A percentile compares a stretch with the other conserved stretches of the same genome.
phyloP scores from a whole-genome alignment of 2,797 vertebrate species.

The Scolopax bukidnonensis region DNA sequence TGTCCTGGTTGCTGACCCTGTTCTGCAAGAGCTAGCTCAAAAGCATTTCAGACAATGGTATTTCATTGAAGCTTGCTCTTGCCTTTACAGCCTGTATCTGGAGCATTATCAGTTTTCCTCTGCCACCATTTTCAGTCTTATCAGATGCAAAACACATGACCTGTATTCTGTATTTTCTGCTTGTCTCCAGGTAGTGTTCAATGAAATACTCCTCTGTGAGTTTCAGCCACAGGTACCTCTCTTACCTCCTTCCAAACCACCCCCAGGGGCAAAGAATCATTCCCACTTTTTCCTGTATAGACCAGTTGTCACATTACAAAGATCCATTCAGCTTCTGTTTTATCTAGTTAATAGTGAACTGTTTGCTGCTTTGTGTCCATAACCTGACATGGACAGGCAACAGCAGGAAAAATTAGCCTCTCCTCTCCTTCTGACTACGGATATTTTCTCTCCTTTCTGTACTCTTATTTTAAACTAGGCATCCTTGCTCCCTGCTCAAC shows the following conservation, averaged over 20 bases:
- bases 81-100: not conserved
- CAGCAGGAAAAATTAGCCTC: not conserved
- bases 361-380: not conserved
- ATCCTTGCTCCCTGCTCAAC: not conserved
- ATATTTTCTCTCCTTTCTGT: not conserved
- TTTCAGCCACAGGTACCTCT: not conserved
- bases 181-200: not conserved
- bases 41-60: not conserved
- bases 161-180: not conserved
- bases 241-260: not conserved
- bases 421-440: not conserved
- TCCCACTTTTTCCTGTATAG: not conserved
- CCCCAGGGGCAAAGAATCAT: fast-evolving
- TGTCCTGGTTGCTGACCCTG: not conserved
- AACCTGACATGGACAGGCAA: not conserved
- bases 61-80: not conserved
- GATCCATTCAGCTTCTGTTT: not conserved
- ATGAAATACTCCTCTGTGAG: not conserved
- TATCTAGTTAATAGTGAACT: not conserved
- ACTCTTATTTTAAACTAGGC: not conserved
- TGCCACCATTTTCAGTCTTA: not conserved
- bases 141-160: not conserved
- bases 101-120: not conserved
- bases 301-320: not conserved
- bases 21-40: not conserved